Evolutionary conservation across 2,888 invertebrate species (phyloP), one percentile per base, ranked within the genome.

Genomic region (Acrocyrtus sp.): DNA sequence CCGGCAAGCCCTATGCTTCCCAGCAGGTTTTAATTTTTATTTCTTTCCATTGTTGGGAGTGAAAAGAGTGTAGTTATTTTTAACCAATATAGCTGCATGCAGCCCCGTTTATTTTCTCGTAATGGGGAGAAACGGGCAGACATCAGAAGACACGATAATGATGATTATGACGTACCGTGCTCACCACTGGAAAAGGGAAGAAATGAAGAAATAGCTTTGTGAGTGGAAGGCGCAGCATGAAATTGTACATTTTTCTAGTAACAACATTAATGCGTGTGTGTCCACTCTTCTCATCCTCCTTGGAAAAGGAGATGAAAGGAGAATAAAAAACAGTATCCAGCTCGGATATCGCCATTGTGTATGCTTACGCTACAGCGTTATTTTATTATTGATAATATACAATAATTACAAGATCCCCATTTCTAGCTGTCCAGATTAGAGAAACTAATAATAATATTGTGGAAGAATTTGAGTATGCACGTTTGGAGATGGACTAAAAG

Each of bases 231-330:
- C 24, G n/a, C 24, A 51, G 5, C 19, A 47, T 47, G 3, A 4
- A 17, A n/a, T 17, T 3, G 47, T 15, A 45, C 47, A 47, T 21
- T n/a, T 47, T 10, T 17, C 19, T 19, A 10, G 10, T 47, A 19
- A 47, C 47, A 19, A 19, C 4, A 47, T 47, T 47, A 66, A 66
- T 66, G 43, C 65, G 72, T 56, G 72, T 65, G 72, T 72, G 72
- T 72, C 65, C 72, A 72, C 34, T 10, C n/a, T 34, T 34, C 34
- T 29, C 29, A n/a, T 54, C 19, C 17, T 21, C 29, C 22, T 53
- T 51, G n/a, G n/a, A n/a, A n/a, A 34, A 34, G 34, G 47, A 39
- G 29, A 47, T 45, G 41, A 56, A 34, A 34, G 12, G 34, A 34
- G 50, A 61, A 39, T 53, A 53, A 5, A 5, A 34, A 34, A 34